Conservation (phyloP, 2,113 vertebrate species). For the Pollimyrus isidori region DNA sequence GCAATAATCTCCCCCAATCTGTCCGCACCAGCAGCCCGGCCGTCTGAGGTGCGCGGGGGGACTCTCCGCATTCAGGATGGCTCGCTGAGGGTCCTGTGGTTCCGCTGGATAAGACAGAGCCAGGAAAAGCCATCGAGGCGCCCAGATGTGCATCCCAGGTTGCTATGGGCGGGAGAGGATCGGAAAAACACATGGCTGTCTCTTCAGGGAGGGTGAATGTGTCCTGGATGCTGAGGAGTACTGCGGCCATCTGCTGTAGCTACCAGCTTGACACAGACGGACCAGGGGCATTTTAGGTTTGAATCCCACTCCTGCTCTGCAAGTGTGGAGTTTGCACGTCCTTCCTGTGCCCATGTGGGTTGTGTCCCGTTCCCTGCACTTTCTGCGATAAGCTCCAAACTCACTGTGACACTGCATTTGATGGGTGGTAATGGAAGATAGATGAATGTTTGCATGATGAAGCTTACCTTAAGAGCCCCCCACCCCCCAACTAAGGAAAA, state of each 20-base stretch:
- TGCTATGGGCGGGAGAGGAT: slow-evolving; percentile 27
- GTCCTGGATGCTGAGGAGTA: slow-evolving; percentile 30
- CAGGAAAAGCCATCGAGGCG: slow-evolving; percentile 43
- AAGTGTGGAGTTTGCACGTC: background rate
- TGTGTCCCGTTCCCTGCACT: background rate
- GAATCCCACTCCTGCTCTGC: background rate
- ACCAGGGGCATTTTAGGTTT: slow-evolving; percentile 15
- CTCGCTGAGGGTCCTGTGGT: too few relatives aligned
- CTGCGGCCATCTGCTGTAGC: background rate
- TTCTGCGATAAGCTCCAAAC: background rate
- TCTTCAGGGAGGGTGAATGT: slow-evolving; percentile 28
- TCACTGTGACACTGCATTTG: background rate
- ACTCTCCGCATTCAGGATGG: background rate
- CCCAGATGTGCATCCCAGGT: slow-evolving; percentile 30
- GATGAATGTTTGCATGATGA: background rate
- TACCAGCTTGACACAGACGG: slow-evolving; percentile 41
- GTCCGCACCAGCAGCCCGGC: background rate
- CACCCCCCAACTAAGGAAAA: background rate
- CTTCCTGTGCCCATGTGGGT: background rate
- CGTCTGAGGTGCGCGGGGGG: background rate
- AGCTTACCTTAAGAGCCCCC: background rate
- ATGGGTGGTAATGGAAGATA: background rate
- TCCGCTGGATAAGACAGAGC: slow-evolving; percentile 22
- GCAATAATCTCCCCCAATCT: background rate
- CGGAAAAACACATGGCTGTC: slow-evolving; percentile 29